These are phyloP conservation scores for Darevskia mixta DNA, from an alignment of 2,797 vertebrate species.

Conservation along the genomic window DNA sequence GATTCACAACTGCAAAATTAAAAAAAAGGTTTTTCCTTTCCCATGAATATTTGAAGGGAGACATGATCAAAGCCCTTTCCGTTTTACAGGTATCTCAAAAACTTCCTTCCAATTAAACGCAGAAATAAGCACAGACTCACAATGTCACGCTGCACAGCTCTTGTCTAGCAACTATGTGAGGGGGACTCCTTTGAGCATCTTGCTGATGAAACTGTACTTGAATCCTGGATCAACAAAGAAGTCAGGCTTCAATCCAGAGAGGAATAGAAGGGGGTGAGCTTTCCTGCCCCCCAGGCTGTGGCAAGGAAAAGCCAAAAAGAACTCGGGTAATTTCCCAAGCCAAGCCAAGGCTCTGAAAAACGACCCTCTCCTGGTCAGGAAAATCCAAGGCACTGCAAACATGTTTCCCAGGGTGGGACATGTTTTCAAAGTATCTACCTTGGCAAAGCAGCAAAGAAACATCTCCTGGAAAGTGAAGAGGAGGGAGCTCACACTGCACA, in stretches of 20 bases:
- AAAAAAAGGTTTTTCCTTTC: constrained; percentile 53
- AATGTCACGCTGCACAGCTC: constrained; percentile 43
- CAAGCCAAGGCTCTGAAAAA: not conserved
- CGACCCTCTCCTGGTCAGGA: not conserved
- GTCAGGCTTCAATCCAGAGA: constrained; percentile 5
- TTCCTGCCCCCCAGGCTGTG: not conserved
- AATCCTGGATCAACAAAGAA: constrained; percentile 36
- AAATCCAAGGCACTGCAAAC: not conserved
- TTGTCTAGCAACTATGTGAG: not conserved
- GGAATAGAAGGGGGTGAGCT: not conserved
- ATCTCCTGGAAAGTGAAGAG: not conserved
- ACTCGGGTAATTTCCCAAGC: not conserved
- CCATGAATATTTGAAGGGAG: constrained; percentile 79
- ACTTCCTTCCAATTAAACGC: constrained; percentile 74
- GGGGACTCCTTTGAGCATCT: not conserved
- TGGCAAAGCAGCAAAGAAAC: not conserved
- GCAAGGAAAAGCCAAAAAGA: not conserved
- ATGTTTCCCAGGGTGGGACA: not conserved
- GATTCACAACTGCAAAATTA: constrained; percentile 77
- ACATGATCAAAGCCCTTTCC: constrained; percentile 79
- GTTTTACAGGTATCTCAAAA: constrained; percentile 68
- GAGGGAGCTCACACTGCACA: not conserved
- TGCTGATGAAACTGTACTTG: constrained; percentile 11
- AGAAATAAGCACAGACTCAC: constrained; percentile 55
- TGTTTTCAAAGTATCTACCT: not conserved